These are phyloP conservation scores for Falco cherrug DNA, from an alignment of 2,797 vertebrate species.

Conservation along the genomic window DNA sequence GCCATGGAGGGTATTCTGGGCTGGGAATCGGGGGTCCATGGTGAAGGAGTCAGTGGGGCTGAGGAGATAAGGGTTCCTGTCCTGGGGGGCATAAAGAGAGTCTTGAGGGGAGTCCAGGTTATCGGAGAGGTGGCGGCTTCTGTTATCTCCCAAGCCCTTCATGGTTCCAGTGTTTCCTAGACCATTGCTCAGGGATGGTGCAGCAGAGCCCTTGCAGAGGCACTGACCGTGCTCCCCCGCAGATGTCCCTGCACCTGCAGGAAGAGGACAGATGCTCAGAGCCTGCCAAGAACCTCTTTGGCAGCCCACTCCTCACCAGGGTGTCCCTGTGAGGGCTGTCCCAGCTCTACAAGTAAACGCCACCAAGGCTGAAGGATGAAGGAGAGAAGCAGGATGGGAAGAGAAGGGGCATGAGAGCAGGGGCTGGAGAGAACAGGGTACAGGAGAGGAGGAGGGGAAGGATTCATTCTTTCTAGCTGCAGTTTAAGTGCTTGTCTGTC, in stretches of 20 bases:
- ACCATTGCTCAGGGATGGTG: constrained; percentile 74
- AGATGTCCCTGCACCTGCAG: constrained; percentile 59
- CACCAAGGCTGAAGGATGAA: not conserved
- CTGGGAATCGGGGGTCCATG: constrained; percentile 86
- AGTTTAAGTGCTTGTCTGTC: not conserved
- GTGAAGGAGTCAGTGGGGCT: constrained; percentile 89
- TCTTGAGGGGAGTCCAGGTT: constrained; percentile 90
- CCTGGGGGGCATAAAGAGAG: constrained; percentile 86
- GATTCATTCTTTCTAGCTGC: not conserved
- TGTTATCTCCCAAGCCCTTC: constrained; percentile 96
- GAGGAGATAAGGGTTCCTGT: constrained; percentile 91
- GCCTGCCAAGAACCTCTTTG: not conserved
- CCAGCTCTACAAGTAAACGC: not conserved
- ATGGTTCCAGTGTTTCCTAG: constrained; percentile 82
- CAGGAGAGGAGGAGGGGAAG: not conserved
- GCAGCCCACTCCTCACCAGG: not conserved
- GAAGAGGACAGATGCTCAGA: constrained; percentile 34
- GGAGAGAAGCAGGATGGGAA: not conserved
- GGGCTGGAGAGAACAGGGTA: not conserved
- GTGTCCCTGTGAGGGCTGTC: not conserved
- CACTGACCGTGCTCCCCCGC: not conserved
- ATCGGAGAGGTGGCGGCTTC: constrained; percentile 91
- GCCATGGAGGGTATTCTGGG: constrained; percentile 82
- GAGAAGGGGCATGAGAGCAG: not conserved
- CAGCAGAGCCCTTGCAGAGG: constrained; percentile 33